A percentile compares a stretch with the other conserved stretches of the same genome.
These are phyloP conservation scores for Cheilosia vulpina DNA, from an alignment of 2,888 invertebrate genomes.

Conservation along the genomic window DNA sequence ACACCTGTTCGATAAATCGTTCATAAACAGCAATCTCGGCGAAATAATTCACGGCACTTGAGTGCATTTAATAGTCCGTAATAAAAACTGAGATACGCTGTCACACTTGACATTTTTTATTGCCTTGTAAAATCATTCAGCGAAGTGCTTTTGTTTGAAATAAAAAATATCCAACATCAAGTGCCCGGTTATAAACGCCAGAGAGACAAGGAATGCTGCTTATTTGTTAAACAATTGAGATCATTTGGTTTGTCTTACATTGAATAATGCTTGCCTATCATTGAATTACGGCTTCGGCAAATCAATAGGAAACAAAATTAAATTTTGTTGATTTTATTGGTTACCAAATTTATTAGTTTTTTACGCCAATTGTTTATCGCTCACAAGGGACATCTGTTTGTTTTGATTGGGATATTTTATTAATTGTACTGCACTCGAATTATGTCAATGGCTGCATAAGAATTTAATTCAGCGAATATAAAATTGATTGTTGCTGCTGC, in stretches of 20 bases:
- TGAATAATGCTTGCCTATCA: constrained; percentile 36
- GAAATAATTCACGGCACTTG: background rate
- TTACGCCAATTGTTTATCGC: background rate
- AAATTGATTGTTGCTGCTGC: too few relatives aligned
- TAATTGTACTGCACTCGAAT: background rate
- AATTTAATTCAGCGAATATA: too few relatives aligned
- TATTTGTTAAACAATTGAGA: constrained; percentile 51
- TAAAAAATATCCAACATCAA: constrained; percentile 44
- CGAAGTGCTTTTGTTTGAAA: constrained; percentile 36
- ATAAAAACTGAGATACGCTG: constrained; percentile 12
- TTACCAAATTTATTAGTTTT: background rate
- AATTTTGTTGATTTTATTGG: background rate
- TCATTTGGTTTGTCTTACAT: constrained; percentile 35
- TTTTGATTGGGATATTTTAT: background rate
- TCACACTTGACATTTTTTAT: constrained; percentile 42
- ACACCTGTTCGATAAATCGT: too few relatives aligned
- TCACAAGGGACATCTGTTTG: constrained; percentile 21
- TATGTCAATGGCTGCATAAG: background rate
- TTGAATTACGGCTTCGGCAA: constrained; percentile 14
- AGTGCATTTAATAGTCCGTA: constrained; percentile 15
- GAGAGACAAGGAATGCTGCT: background rate
- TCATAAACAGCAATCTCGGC: too few relatives aligned
- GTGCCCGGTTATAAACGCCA: constrained; percentile 20
- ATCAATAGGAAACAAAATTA: constrained; percentile 16
- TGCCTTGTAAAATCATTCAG: constrained; percentile 45